Conservation (phyloP, 2,113 vertebrate species). For the Synodontis membranacea region DNA sequence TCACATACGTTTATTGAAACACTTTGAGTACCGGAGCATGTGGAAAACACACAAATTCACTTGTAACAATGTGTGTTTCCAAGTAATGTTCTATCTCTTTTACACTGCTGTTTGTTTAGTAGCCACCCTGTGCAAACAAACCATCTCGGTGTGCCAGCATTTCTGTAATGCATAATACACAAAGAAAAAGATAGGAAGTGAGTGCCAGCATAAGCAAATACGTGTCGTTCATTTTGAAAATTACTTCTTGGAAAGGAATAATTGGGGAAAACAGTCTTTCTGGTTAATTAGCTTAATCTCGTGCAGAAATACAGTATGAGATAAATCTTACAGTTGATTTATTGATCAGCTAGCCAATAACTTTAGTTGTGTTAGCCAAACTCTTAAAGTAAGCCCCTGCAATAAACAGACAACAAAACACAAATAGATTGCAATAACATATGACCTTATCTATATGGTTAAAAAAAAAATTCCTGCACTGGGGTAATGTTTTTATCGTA, state of each 20-base stretch:
- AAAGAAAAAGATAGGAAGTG: not conserved
- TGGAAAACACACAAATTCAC: not conserved
- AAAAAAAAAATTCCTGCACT: not conserved
- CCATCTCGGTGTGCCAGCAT: not conserved
- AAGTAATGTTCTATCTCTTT: not conserved
- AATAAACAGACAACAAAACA: not conserved
- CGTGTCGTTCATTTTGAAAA: not conserved
- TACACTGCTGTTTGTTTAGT: not conserved
- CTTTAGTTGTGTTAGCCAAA: too few relatives aligned
- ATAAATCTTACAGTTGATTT: not conserved
- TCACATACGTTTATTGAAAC: not conserved
- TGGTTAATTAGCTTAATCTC: not conserved
- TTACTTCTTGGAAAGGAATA: not conserved
- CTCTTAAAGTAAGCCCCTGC: too few relatives aligned
- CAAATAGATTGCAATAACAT: not conserved
- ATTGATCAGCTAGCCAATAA: too few relatives aligned
- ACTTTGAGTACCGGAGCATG: not conserved
- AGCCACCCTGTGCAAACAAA: conserved; percentile 12
- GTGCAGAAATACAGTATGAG: not conserved
- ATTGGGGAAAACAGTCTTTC: not conserved
- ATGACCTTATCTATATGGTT: not conserved
- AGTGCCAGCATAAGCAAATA: not conserved
- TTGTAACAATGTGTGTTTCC: not conserved
- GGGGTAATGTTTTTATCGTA: not conserved
- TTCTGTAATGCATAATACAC: not conserved